Evolutionary conservation across 2,888 invertebrate species (phyloP), one percentile per base, ranked within the genome.

Genomic region (Dione juno): DNA sequence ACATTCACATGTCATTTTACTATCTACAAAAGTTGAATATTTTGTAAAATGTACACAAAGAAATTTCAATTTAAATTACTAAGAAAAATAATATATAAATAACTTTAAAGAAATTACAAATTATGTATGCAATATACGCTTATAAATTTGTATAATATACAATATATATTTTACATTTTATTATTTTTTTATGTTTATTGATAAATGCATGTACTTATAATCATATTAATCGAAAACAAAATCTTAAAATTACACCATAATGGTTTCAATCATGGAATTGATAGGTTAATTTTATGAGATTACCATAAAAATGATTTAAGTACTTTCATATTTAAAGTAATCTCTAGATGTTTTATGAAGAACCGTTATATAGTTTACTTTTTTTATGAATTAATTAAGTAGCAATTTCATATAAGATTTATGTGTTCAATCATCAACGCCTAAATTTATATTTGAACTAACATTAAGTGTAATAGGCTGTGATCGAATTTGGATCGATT

Each of bases 401-500:
- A 63, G 67, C 54, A 70, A 73, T 70, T 73, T 70, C 16, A 61
- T 65, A 73, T 21, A 70, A 70, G 72, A 73, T 73, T 70, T 73
- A 73, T 73, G 65, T 21, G 64, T 65, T 67, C 65, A 73, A 61
- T 61, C 65, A 73, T 70, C 59, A 67, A 70, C 64, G 63, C 67
- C 59, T 54, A 65, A 70, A 70, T 72, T 72, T 69, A 58, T 70
- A 75, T 77, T 76, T 66, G 75, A 70, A 66, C 59, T 57, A 65
- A 69, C 74, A 67, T 72, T 71, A 75, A 58, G 66, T 41, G 70
- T 74, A 71, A 74, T 71, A 71, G 68, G 70, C 66, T 64, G 73
- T 71, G 70, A n/a, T 70, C 41, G 65, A 70, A 73, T 68, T 70
- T 69, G 53, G 73, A 69, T 66, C 67, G 65, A 70, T 74, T 75